phyloP scores from a whole-genome alignment of 2,113 vertebrate species.

The Aegithalos caudatus region DNA sequence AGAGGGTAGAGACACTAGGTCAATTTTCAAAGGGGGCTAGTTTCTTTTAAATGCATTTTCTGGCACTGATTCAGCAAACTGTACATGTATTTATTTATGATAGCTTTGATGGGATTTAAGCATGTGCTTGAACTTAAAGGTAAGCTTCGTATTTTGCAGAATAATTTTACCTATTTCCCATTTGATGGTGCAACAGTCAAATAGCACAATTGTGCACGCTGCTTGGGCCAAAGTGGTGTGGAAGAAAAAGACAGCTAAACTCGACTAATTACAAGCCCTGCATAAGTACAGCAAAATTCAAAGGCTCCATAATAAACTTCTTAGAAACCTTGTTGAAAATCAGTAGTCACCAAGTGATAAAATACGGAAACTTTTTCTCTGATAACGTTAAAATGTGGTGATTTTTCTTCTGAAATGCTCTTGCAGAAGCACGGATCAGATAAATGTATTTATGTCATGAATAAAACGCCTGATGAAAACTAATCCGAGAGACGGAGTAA shows the following conservation, averaged over 20 bases:
- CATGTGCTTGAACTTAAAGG: neutral
- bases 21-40: neutral
- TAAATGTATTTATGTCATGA: slow-evolving; percentile 49
- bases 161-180: neutral
- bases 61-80: neutral
- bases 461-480: slow-evolving; percentile 53
- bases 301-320: neutral
- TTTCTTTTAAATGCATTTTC: neutral
- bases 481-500: neutral
- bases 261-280: neutral
- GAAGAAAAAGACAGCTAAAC: neutral
- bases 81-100: neutral
- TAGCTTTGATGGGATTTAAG: neutral
- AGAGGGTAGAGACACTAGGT: neutral
- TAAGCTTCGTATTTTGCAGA: neutral
- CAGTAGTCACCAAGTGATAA: neutral
- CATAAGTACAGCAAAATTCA: neutral
- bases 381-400: neutral
- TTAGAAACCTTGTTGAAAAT: neutral
- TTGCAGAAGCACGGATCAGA: slow-evolving; percentile 21
- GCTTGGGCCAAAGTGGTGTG: neutral
- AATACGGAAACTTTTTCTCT: neutral
- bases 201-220: neutral
- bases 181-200: neutral
- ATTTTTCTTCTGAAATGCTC: neutral